Evolutionary conservation across 2,113 vertebrate genomes (phyloP).

Genomic region (Naja naja): DNA sequence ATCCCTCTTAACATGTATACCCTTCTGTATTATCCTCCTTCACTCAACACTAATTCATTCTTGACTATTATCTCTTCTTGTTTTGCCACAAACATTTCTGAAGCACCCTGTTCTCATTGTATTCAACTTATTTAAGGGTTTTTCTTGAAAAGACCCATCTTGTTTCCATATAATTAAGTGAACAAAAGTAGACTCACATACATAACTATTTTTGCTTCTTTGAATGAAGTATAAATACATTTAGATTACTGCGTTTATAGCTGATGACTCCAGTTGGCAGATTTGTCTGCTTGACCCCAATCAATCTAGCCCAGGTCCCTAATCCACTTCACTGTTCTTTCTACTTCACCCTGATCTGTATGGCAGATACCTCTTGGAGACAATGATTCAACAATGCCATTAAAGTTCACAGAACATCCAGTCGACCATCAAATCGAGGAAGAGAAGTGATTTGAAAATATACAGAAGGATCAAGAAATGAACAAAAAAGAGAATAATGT

Average conservation of each 20-base stretch:
- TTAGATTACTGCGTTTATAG: background rate
- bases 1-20: background rate
- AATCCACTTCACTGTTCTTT: background rate
- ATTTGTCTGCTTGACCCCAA: too few species aligned
- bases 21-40: background rate
- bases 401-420: background rate
- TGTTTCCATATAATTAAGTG: background rate
- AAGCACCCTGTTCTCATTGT: background rate
- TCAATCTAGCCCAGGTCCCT: background rate
- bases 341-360: background rate
- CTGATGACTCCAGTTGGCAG: background rate
- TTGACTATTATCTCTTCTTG: background rate
- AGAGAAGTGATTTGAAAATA: background rate
- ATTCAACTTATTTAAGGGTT: background rate
- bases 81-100: background rate
- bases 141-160: background rate
- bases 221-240: background rate
- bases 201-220: background rate
- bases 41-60: background rate
- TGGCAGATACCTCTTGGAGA: background rate
- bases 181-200: background rate
- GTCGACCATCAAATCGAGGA: background rate
- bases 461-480: background rate
- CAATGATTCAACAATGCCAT: background rate
- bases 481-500: slow-evolving; percentile 25